Conservation (phyloP, 1,140 invertebrate species). For the Calephelis nemesis region DNA sequence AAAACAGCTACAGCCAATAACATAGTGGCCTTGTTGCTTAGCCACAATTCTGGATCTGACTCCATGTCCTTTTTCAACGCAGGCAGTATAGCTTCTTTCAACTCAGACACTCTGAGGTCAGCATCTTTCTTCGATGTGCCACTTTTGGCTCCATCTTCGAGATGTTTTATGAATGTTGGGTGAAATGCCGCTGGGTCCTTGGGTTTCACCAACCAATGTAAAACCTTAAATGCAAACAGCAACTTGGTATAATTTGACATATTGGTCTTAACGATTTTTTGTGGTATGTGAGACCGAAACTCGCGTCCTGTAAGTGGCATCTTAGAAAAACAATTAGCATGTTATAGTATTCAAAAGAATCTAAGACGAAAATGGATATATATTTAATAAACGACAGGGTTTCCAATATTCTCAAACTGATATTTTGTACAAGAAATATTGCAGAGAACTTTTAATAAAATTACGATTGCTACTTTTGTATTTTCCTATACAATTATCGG, state of each 20-base stretch:
- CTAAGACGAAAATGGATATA: too few species aligned
- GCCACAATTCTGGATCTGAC: constrained; percentile 83
- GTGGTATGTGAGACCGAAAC: too few species aligned
- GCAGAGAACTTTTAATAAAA: too few species aligned
- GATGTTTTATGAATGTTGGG: constrained; percentile 83
- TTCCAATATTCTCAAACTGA: too few species aligned
- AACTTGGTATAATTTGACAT: background rate
- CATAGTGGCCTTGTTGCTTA: constrained; percentile 84
- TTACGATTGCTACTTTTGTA: too few species aligned
- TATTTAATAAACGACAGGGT: too few species aligned
- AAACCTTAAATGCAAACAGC: constrained; percentile 9
- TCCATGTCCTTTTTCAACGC: constrained; percentile 82
- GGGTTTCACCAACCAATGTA: constrained; percentile 92
- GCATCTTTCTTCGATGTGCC: constrained; percentile 90
- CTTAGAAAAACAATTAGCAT: background rate
- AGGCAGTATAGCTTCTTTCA: constrained; percentile 83
- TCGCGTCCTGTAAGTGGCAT: background rate
- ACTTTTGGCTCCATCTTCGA: constrained; percentile 86
- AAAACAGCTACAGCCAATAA: constrained; percentile 87
- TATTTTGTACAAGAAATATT: too few species aligned
- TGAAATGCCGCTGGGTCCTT: constrained; percentile 88
- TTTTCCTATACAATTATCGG: too few species aligned
- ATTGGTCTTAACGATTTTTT: too few species aligned
- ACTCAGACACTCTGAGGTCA: constrained; percentile 85
- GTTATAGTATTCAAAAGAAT: too few species aligned